phyloP scores from a whole-genome alignment of 2,113 vertebrate species.

The Eretmochelys imbricata region DNA sequence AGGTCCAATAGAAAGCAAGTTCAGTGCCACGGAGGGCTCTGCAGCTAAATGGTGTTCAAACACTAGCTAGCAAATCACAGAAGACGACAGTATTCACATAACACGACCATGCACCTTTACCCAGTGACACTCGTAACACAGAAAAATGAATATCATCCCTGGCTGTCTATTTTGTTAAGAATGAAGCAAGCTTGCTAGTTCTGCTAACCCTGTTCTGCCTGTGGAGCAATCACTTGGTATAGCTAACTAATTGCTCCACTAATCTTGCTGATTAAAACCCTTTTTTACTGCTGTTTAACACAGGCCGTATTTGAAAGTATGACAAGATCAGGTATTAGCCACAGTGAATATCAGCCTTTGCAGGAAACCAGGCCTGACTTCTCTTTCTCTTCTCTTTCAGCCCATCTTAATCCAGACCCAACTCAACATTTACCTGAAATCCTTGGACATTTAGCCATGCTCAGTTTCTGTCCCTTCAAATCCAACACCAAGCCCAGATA shows the following conservation, averaged over 20 bases:
- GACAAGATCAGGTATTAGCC: too few species aligned
- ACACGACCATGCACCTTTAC: neutral
- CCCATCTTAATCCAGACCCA: too few species aligned
- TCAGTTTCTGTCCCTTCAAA: neutral
- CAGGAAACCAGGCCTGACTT: too few species aligned
- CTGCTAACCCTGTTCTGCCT: too few species aligned
- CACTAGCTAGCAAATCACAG: neutral
- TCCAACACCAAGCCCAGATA: neutral
- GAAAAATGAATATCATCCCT: neutral
- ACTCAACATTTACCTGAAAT: slow-evolving; percentile 4
- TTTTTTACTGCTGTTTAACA: too few species aligned
- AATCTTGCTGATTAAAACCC: too few species aligned
- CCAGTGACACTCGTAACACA: neutral
- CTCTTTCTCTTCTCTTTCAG: too few species aligned
- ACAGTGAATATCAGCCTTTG: too few species aligned
- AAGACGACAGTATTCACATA: slow-evolving; percentile 2
- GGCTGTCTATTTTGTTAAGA: neutral
- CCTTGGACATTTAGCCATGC: neutral
- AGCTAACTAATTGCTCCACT: too few species aligned
- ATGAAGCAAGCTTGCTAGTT: too few species aligned
- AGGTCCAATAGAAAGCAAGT: neutral
- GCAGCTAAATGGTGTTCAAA: neutral
- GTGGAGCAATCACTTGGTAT: too few species aligned
- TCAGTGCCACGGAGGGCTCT: neutral
- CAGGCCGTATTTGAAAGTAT: too few species aligned